Conservation (phyloP, 2,797 vertebrate genomes). For the Fundulus diaphanus region DNA sequence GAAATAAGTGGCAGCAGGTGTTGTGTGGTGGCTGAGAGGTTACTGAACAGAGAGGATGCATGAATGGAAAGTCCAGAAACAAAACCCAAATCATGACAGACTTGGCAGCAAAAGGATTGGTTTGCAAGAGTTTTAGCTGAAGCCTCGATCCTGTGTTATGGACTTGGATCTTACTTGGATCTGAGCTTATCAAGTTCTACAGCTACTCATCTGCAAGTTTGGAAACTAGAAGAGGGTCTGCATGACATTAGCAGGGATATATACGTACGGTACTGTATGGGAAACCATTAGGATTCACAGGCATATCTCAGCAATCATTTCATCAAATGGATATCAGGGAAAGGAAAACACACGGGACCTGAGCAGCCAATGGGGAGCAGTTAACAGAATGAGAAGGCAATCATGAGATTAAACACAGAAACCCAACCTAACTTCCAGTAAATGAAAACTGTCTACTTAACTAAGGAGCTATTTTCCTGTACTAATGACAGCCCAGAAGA, state of each 20-base stretch:
- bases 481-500: slow-evolving; percentile 36
- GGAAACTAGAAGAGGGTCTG: neutral
- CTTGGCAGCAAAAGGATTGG: no score
- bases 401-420: neutral
- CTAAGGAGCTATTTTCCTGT: slow-evolving; percentile 42
- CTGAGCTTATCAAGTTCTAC: neutral
- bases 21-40: no score
- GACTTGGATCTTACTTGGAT: neutral
- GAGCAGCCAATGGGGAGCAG: slow-evolving; percentile 15
- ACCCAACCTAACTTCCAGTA: slow-evolving; percentile 20
- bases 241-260: neutral
- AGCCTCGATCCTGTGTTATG: neutral
- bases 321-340: slow-evolving; percentile 29
- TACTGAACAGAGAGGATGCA: no score
- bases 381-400: slow-evolving; percentile 46
- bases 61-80: no score
- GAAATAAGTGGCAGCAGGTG: no score
- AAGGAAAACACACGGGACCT: neutral
- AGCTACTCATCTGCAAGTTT: neutral
- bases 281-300: slow-evolving; percentile 26
- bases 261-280: no score
- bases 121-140: neutral
- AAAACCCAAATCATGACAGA: no score
- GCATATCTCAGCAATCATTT: slow-evolving; percentile 27
- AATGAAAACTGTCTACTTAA: slow-evolving; percentile 30